Evolutionary conservation across 64 coral and sea anemone species (phyloP), one percentile per base, ranked within the genome.

Genomic region (Stylophora pistillata): DNA sequence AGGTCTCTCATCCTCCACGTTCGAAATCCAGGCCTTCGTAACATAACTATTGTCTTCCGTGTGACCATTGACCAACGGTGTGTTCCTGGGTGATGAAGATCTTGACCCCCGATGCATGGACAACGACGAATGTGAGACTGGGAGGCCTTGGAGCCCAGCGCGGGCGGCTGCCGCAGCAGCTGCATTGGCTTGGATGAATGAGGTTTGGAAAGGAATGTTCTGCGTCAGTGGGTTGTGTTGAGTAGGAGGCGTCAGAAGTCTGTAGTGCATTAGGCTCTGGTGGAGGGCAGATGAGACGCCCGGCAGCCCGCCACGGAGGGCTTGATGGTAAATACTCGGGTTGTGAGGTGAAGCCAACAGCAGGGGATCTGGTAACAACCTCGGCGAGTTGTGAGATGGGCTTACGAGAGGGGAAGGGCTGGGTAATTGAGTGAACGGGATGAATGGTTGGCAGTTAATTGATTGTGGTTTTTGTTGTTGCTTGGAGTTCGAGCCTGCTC

Each of bases 311-410:
- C 75, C 53, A 57, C 91, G 87, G n/a, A 97, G 87, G 34, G 95
- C 95, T 87, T 93, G 95, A 90, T 97, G 95, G 75, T 97, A 97
- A 75, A 97, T 93, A 33, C 81, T 93, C 16, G 95, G 29, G 15
- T 73, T 82, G 29, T 97, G 95, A 52, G 94, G 94, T 4, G 79
- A 90, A n/a, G 91, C 57, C 37, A 97, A 86, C 69, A 97, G 78
- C 54, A 97, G 81, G 9, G 87, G 92, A 28, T 97, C 95, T 87
- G 95, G 81, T 70, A 93, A 75, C 12, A 97, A 70, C 87, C 95
- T 81, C 33, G 95, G 87, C 29, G 91, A 93, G 30, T 81, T 86
- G 33, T 96, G 90, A 1, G 91, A 85, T 3, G 95, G 95, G 26
- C 95, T 97, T 16, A 97, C 85, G 10, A 97, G 74, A 9, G 89